Evolutionary conservation across 2,888 invertebrate genomes (phyloP).

Genomic region (Odiellus spinosus): DNA sequence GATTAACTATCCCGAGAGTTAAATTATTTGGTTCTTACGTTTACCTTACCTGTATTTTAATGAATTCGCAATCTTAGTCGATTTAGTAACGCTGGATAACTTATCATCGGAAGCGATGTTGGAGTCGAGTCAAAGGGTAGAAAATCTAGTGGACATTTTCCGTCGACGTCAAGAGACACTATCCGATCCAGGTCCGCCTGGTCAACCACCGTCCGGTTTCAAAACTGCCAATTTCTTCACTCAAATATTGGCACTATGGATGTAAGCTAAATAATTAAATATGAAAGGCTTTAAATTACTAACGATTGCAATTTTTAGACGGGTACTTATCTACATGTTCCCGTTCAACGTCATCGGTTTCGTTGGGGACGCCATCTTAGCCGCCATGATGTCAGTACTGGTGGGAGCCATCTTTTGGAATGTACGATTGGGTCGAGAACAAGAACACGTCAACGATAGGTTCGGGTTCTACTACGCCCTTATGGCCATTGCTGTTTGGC

Average conservation of each 20-base stretch:
- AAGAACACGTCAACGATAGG: conserved; percentile 35
- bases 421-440: conserved; percentile 39
- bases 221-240: conserved; percentile 46
- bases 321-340: conserved; percentile 54
- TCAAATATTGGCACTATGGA: conserved; percentile 52
- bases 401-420: conserved; percentile 83
- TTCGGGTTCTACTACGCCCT: conserved; percentile 73
- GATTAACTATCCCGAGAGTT: too few species aligned
- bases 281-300: too few species aligned
- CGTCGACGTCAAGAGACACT: conserved; percentile 41
- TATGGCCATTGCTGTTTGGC: conserved; percentile 61
- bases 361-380: conserved; percentile 56
- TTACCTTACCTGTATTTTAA: too few species aligned
- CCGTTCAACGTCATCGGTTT: conserved; percentile 65
- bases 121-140: conserved; percentile 83
- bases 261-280: conserved; percentile 33
- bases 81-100: conserved; percentile 81
- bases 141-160: conserved; percentile 69
- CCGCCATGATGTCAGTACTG: conserved; percentile 63
- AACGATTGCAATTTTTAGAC: conserved; percentile 28
- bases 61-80: too few species aligned
- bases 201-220: conserved; percentile 50
- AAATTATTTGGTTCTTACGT: too few species aligned
- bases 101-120: conserved; percentile 84
- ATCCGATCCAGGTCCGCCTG: conserved; percentile 59